phyloP scores from a whole-genome alignment of 2,888 invertebrate species.

The Lordiphosa fenestrarum region DNA sequence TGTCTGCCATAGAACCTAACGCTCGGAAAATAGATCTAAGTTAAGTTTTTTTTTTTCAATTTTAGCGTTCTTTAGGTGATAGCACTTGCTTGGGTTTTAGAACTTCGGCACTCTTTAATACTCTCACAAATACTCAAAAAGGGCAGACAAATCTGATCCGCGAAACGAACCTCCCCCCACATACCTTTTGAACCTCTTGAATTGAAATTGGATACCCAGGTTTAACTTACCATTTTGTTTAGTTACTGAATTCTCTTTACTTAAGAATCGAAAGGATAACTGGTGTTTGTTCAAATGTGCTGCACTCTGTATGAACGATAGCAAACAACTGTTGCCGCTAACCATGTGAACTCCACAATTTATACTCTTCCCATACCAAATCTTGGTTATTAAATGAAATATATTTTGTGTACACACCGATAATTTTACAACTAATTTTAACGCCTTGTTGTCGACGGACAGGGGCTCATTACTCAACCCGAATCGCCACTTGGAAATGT shows the following conservation, averaged over 20 bases:
- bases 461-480: constrained; percentile 55
- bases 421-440: constrained; percentile 60
- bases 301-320: constrained; percentile 36
- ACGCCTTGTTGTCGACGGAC: constrained; percentile 53
- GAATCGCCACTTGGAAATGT: constrained; percentile 23
- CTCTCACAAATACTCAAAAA: too few relatives aligned
- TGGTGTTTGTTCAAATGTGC: neutral
- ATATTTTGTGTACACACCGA: constrained; percentile 31
- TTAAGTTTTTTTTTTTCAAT: too few relatives aligned
- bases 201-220: too few relatives aligned
- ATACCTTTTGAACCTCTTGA: too few relatives aligned
- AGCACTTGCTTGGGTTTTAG: too few relatives aligned
- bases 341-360: constrained; percentile 34
- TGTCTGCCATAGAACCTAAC: too few relatives aligned
- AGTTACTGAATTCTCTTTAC: neutral
- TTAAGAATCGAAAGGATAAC: neutral
- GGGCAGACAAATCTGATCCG: too few relatives aligned
- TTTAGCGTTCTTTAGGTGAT: too few relatives aligned
- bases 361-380: constrained; percentile 43
- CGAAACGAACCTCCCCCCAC: too few relatives aligned
- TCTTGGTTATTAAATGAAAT: constrained; percentile 20
- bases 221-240: constrained; percentile 3
- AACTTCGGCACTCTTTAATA: too few relatives aligned
- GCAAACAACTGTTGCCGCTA: constrained; percentile 45
- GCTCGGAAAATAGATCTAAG: too few relatives aligned